Evolutionary conservation across 1,140 invertebrate species (phyloP), one percentile per base, ranked within the genome.

Genomic region (Drosophila triauraria): DNA sequence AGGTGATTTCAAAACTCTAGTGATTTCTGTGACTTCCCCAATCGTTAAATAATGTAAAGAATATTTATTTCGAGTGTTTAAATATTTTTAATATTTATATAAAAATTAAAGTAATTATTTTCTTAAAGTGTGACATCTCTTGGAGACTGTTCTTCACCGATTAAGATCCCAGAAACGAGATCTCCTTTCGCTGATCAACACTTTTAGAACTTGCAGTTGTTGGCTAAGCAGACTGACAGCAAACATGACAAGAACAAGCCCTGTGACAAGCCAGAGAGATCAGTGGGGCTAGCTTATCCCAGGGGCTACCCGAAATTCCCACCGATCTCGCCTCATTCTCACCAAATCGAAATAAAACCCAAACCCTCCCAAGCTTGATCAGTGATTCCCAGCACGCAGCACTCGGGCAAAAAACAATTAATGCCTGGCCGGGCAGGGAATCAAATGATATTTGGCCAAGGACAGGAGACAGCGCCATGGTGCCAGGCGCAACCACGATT

Each of bases 361-460:
- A 13, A 72, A 38, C 43, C 43, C 20, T 38, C 38, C 38, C 32
- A 6, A 30, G 32, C 46, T 38, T 46, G 43, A 72, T 72, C 63
- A 78, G 38, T 40, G 50, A 87, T 87, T 77, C 84, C 30, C 77
- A 84, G 78, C 84, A 87, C 84, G 84, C 77, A 87, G 75, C 82
- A 67, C 40, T 68, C 65, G 71, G 59, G 43, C 50, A 81, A 79
- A 79, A 74, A 90, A 88, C 85, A 85, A 90, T 84, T 90, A 81
- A 88, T 85, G 86, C 82, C 83, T 86, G 25, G 25, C 25, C 25
- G 25, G 25, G 25, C 25, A 64, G 68, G 77, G 77, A 88, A 88
- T 88, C 84, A 88, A 88, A 88, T 88, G 81, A 78, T 90, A 88
- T 90, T 78, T 84, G 80, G 63, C 80, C 77, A 87, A 88, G 85